Base-by-base conservation (phyloP, 2,888 invertebrate species). In the Icerya purchasi region DNA sequence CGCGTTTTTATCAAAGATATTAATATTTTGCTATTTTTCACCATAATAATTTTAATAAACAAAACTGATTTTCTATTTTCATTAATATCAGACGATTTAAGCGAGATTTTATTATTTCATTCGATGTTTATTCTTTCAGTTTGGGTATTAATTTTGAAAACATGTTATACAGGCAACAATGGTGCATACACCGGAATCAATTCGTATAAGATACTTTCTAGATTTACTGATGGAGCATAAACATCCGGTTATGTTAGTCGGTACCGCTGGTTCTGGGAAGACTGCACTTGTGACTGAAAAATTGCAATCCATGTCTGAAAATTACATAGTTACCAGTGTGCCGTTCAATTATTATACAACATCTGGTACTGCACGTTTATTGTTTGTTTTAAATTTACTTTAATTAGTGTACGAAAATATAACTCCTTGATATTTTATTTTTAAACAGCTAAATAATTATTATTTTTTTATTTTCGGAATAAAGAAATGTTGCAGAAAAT, bases 281-380 rank as follows among this genome's bases (percentile, higher is more conserved):
- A 93, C 93, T 2, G 89, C 81, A 18, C 69, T 81, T 14, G 75
- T 81, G 56, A 74, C 76, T 20, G 80, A 81, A 68, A 80, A 78
- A 65, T 72, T 81, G 20, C 67, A 72, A 24, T 70, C 80, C 53
- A 74, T 96, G 62, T 78, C 87, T 53, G 89, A 90, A 70, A 88
- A 84, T 67, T 94, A 86, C 72, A 84, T 88, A 5, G 78, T 94
- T 18, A 81, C 90, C 61, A 92, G 92, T 66, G 86, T 94, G 56
- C 92, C 94, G 2, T 94, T 96, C 70, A 96, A 96, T 72, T 96
- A 90, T 71, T 96, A 94, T 72, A 94, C 94, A 0, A 83, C 89
- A 1, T 92, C 93, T 14, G 88, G 69, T 69, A 63, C 55, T 20
- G 54, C 22, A 54, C 54, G 8, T 10, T 20, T 5, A 54, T 10